Conservation (phyloP, 1,140 invertebrate genomes). For the Laupala kohalensis region DNA sequence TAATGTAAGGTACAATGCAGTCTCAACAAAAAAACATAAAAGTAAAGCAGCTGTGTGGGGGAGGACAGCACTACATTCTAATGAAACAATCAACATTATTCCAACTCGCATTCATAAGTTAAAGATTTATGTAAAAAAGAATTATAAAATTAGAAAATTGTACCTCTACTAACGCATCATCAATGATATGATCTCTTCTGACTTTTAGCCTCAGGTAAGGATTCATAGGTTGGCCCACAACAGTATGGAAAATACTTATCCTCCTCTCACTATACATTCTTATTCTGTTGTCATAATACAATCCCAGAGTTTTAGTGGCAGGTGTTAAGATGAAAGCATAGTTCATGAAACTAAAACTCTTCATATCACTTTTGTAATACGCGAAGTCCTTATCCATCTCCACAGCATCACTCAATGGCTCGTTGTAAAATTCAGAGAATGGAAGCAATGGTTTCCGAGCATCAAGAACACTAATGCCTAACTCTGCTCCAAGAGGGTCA, state of each 20-base stretch:
- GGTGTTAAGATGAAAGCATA: constrained; percentile 87
- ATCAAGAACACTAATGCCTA: constrained; percentile 64
- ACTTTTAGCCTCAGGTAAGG: constrained; percentile 74
- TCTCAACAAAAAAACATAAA: too few species aligned
- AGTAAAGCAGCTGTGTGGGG: too few species aligned
- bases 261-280: constrained; percentile 86
- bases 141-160: not conserved
- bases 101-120: too few species aligned
- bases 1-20: too few species aligned
- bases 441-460: constrained; percentile 68
- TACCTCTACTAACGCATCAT: constrained; percentile 80
- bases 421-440: constrained; percentile 86
- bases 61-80: too few species aligned
- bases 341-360: constrained; percentile 83
- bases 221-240: constrained; percentile 63
- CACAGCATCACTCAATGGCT: constrained; percentile 77
- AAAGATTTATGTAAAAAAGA: not conserved
- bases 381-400: constrained; percentile 89
- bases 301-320: constrained; percentile 74
- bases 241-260: constrained; percentile 64
- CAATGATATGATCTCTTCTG: constrained; percentile 72
- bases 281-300: constrained; percentile 89
- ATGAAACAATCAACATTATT: too few species aligned
- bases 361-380: constrained; percentile 61
- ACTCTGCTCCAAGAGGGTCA: constrained; percentile 39